These are phyloP conservation scores for Plagiodera versicolora DNA, from an alignment of 2,888 invertebrate genomes.

Conservation along the genomic window DNA sequence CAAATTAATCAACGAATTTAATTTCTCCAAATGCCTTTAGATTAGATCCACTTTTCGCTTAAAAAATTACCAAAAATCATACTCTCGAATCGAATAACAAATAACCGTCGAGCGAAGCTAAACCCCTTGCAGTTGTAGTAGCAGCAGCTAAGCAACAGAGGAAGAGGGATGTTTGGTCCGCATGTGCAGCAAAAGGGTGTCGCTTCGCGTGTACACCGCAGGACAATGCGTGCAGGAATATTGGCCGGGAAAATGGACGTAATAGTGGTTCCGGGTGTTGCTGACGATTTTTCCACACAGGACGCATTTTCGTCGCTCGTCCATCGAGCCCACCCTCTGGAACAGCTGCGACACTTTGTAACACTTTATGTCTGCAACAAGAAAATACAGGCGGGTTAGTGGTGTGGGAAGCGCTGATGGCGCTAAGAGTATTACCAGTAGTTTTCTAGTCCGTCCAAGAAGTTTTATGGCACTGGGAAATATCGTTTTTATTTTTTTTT, in stretches of 20 bases:
- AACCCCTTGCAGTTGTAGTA: conserved; percentile 26
- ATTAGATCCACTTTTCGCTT: too few species aligned
- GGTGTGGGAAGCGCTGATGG: not conserved
- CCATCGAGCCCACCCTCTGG: conserved; percentile 61
- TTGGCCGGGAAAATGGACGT: conserved; percentile 64
- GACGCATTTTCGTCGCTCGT: conserved; percentile 61
- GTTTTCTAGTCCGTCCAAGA: not conserved
- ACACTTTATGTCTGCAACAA: conserved; percentile 60
- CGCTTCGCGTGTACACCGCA: conserved; percentile 63
- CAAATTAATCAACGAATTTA: too few species aligned
- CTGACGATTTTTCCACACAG: conserved; percentile 65
- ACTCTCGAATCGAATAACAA: conserved; percentile 10
- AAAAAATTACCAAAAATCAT: not conserved
- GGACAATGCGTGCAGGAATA: conserved; percentile 62
- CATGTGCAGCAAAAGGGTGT: conserved; percentile 62
- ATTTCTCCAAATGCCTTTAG: too few species aligned
- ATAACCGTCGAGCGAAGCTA: conserved; percentile 7
- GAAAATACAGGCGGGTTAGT: conserved; percentile 22
- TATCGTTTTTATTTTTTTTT: not conserved
- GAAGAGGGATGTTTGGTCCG: conserved; percentile 60
- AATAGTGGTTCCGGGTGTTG: conserved; percentile 64
- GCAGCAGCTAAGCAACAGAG: conserved; percentile 50
- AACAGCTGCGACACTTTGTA: conserved; percentile 62
- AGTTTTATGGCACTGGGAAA: not conserved
- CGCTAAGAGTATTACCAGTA: conserved; percentile 23